Evolutionary conservation across 2,888 invertebrate species (phyloP), one percentile per base, ranked within the genome.

Genomic region (Physocephala rufipes): DNA sequence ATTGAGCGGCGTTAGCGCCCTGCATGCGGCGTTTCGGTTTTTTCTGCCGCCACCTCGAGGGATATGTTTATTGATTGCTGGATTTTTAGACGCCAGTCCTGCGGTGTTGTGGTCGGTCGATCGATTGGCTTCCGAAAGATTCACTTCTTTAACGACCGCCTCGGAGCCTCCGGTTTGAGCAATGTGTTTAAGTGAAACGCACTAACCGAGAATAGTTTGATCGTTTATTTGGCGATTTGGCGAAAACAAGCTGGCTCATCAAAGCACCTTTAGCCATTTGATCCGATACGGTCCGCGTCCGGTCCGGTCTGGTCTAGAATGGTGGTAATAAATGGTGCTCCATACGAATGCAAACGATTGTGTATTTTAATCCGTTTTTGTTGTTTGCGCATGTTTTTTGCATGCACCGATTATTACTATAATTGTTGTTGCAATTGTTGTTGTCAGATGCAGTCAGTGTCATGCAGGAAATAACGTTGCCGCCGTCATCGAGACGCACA

Each of bases 11-110:
- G 74, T 74, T 71, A 70, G 70, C 70, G 68, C 68, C 76, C 78
- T 81, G 78, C 76, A 74, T 80, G 81, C 77, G 78, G 78, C 81
- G 80, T 76, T 77, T 78, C 81, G 80, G 82, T 83, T 82, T n/a
- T n/a, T 83, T 83, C 82, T 77, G 82, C 79, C 81, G 36, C 36
- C 36, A 9, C 36, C 77, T 78, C 78, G 78, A 80, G 82, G 82
- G 82, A 80, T 82, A 82, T 79, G 80, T 71, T 68, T 24, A 30
- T 30, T 66, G 67, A n/a, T 47, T 24, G 30, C 28, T 21, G 36
- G n/a, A 51, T 49, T n/a, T 63, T 67, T 62, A 68, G 65, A 71
- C 71, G 75, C 75, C 75, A 73, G 72, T 74, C 76, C 74, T 71
- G 74, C 76, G 74, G 76, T 61, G 76, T 71, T 65, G 49, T 45